Conservation (phyloP, 2,888 invertebrate genomes). For the Agonopterix heracliana region DNA sequence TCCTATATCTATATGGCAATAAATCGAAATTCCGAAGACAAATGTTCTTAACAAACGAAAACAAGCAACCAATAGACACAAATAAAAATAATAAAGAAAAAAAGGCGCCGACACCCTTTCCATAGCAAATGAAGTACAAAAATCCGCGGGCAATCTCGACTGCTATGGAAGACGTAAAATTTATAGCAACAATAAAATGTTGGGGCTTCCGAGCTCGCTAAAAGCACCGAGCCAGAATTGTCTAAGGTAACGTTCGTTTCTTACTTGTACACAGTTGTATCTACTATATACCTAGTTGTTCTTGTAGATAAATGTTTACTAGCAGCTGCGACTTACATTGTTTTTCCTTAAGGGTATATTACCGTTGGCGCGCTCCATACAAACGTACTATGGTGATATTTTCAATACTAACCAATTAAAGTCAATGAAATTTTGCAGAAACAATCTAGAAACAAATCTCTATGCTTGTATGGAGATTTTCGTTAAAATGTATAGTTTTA, state of each 20-base stretch:
- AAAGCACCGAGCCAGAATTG: conserved; percentile 34
- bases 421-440: no score
- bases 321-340: not conserved
- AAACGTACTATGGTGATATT: no score
- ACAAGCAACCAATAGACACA: not conserved
- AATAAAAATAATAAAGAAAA: conserved; percentile 13
- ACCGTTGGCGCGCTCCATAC: no score
- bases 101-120: conserved; percentile 27
- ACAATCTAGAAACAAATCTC: no score
- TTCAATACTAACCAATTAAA: no score
- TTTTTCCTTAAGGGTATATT: no score
- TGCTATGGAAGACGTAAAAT: conserved; percentile 57
- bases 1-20: no score
- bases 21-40: no score
- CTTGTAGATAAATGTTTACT: not conserved
- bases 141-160: conserved; percentile 67
- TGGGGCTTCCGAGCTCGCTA: conserved; percentile 55
- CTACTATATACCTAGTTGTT: not conserved
- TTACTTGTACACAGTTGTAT: not conserved
- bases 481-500: no score
- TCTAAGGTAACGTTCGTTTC: conserved; percentile 18
- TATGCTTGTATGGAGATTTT: no score
- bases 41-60: no score
- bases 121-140: conserved; percentile 47
- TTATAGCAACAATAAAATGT: conserved; percentile 71